These are phyloP conservation scores for Monarcha castaneiventris DNA, from an alignment of 2,113 vertebrate species.

Conservation along the genomic window DNA sequence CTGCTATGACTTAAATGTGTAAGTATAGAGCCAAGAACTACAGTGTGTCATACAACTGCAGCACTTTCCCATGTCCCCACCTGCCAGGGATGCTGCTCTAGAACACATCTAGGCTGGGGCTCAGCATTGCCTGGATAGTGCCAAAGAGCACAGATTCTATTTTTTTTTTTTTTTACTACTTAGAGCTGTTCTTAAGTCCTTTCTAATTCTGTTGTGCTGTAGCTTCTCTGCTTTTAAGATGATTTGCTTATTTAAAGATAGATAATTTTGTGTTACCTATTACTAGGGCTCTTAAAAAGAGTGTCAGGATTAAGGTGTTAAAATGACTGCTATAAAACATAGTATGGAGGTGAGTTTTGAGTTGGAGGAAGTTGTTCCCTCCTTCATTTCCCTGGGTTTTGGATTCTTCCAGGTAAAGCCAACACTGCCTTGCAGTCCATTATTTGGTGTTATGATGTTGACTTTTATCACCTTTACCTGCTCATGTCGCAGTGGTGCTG, in stretches of 20 bases:
- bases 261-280: not conserved
- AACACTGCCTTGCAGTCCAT: not conserved
- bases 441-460: not conserved
- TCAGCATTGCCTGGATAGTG: not conserved
- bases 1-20: conserved; percentile 81
- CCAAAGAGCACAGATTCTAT: not conserved
- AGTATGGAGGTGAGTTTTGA: not conserved
- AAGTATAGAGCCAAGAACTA: conserved; percentile 38
- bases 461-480: not conserved
- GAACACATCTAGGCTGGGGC: not conserved
- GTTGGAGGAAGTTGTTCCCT: not conserved
- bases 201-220: not conserved
- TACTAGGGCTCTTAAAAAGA: not conserved
- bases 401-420: not conserved
- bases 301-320: not conserved
- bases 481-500: not conserved
- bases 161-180: not conserved
- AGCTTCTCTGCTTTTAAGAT: not conserved
- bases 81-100: not conserved
- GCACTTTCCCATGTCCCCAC: not conserved
- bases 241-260: not conserved
- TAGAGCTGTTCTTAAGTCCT: not conserved
- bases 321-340: not conserved
- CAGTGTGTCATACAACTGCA: not conserved
- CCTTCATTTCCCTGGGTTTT: not conserved